phyloP scores from a whole-genome alignment of 2,113 vertebrate genomes.

The Geococcyx californianus region DNA sequence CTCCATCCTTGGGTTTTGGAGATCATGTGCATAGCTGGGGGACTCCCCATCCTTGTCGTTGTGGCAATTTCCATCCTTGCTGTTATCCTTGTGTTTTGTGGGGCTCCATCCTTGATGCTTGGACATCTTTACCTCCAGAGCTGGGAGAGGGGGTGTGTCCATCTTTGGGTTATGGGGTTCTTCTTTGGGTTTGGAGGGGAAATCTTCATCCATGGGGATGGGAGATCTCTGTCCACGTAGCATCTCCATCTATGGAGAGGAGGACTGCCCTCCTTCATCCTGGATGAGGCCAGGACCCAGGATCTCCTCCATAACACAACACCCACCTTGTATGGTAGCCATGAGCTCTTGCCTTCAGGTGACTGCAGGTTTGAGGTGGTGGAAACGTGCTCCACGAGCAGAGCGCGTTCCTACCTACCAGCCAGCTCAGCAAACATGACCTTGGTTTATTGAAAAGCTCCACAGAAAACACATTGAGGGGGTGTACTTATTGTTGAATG shows the following conservation, averaged over 20 bases:
- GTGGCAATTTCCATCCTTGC: not conserved
- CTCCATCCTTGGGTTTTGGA: not conserved
- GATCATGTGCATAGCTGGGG: not conserved
- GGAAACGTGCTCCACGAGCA: not conserved
- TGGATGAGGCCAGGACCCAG: not conserved
- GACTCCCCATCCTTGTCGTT: not conserved
- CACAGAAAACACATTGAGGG: accelerated
- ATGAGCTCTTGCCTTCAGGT: accelerated
- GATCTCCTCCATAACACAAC: not conserved
- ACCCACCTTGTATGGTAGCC: accelerated
- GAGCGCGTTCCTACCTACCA: not conserved
- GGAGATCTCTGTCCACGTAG: not conserved
- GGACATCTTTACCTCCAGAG: not conserved
- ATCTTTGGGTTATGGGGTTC: not conserved
- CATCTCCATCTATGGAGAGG: not conserved
- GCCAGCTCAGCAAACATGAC: not conserved
- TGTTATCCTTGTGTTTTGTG: not conserved
- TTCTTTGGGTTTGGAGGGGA: not conserved
- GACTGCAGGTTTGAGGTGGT: not conserved
- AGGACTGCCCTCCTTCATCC: not conserved
- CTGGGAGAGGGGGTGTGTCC: no score
- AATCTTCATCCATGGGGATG: not conserved
- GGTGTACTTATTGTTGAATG: not conserved
- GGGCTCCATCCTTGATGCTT: not conserved
- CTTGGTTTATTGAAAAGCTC: not conserved